Evolutionary conservation across 2,888 invertebrate genomes (phyloP), one percentile per base, ranked within the genome.

Genomic region (Atherix ibis): DNA sequence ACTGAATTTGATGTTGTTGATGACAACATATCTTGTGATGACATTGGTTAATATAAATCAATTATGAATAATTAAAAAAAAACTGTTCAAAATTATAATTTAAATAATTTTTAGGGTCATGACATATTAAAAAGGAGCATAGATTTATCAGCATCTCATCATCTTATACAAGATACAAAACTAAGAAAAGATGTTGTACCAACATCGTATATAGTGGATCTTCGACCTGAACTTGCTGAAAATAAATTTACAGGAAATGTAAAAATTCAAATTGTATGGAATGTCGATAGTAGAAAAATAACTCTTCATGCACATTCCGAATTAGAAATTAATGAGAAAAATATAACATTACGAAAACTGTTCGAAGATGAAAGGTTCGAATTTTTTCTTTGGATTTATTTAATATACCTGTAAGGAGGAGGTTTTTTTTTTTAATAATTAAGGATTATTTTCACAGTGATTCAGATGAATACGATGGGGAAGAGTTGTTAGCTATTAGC

Each of bases 111-210:
- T 30, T 15, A 55, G 55, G 34, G 38, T 22, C 62, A 62, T 41
- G n/a, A n/a, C n/a, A n/a, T n/a, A n/a, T 53, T 63, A 0, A 58
- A 66, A 36, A 58, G 73, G 32, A 80, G 80, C 48, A 76, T 81
- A 40, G 80, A 81, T 49, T 55, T 80, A 33, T 76, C 77, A 45
- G 75, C 77, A 40, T 70, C 77, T 0, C 70, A 76, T 46, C 64
- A 69, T 1, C 56, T 77, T 8, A 68, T 73, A 25, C 67, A 73
- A 43, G 77, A 77, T 42, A 66, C 64, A 2, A 66, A 74, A 4
- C 52, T 81, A 32, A 71, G 75, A 1, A 68, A 67, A 38, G 65
- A 71, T 18, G 65, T 81, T 2, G 58, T 67, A 18, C 82, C 83
- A 0, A 68, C 64, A 1, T 70, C 67, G 4, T 84, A 84, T 51